Evolutionary conservation across 2,113 vertebrate genomes (phyloP).

Genomic region (Lanius collurio): DNA sequence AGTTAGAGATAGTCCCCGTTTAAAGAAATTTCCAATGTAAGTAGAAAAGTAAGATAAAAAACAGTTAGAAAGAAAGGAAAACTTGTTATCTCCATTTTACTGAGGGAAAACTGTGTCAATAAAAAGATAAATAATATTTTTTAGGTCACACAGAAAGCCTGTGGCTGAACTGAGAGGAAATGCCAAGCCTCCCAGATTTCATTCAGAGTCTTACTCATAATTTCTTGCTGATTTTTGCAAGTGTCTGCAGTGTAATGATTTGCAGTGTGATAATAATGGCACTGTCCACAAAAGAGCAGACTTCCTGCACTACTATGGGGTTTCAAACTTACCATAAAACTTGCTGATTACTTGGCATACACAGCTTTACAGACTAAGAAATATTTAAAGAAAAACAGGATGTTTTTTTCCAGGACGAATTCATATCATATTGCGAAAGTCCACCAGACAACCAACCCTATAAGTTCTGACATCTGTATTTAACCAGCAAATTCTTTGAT

Average conservation of each 20-base stretch:
- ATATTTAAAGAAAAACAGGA: neutral
- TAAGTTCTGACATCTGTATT: neutral
- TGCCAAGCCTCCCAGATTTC: slow-evolving; percentile 12
- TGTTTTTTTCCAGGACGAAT: neutral
- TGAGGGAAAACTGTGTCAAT: neutral
- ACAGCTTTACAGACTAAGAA: neutral
- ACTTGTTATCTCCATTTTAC: neutral
- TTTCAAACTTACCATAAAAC: slow-evolving; percentile 25
- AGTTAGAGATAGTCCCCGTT: neutral
- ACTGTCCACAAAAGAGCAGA: neutral
- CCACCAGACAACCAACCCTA: neutral
- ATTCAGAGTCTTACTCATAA: neutral
- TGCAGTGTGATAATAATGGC: neutral
- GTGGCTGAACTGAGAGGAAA: slow-evolving; percentile 1
- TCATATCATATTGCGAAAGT: neutral
- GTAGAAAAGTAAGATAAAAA: neutral
- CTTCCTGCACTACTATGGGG: neutral
- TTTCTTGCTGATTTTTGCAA: slow-evolving; percentile 34
- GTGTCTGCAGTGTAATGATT: slow-evolving; percentile 4
- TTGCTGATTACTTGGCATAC: neutral
- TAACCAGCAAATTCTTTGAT: neutral
- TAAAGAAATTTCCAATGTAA: neutral
- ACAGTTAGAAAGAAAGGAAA: neutral
- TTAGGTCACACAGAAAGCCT: neutral
- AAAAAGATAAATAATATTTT: neutral